Base-by-base conservation (phyloP, 2,888 invertebrate genomes). In the Epinotia nisella region DNA sequence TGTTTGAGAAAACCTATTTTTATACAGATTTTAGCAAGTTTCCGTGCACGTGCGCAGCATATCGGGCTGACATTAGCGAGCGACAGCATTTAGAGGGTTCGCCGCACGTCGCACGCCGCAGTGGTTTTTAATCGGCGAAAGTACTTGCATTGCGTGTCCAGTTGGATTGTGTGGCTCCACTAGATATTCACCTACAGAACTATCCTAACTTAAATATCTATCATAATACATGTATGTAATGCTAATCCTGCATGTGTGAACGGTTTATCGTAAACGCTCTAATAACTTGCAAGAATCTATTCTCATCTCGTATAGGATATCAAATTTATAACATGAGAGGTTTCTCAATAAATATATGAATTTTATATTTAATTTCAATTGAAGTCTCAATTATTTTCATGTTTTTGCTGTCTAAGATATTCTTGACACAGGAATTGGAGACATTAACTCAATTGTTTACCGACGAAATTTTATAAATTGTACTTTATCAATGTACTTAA, bases 111-210 rank as follows among this genome's bases (percentile, higher is more conserved):
- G 78, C 83, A 78, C 76, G 75, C 80, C 62, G 78, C 83, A 82
- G 82, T 79, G 84, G 84, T 83, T 87, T 89, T 85, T 88, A 89
- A 90, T 89, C 90, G 90, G 92, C 89, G 92, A 93, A 93, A 92
- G 92, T 91, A 87, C 68, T 62, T 73, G 51, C 24, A 87, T 87
- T 87, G 87, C 87, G 88, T 89, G 88, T 81, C 85, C 81, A 79
- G 87, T 88, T 83, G 83, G 84, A 86, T 85, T 83, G 81, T 45
- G 80, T 10, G 39, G 65, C 79, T 79, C 82, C 79, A 64, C 58
- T 72, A 72, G 60, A 67, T 17, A 59, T 51, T 24, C 24, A 3
- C 58, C 49, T 45, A 29, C 49, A 29, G n/a, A 24, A 24, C 15
- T n/a, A n/a, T 21, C n/a, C 13, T 24, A 15, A 56, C 24, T 24